These are phyloP conservation scores for Aptenodytes patagonicus DNA, from an alignment of 2,113 vertebrate species.

Conservation along the genomic window DNA sequence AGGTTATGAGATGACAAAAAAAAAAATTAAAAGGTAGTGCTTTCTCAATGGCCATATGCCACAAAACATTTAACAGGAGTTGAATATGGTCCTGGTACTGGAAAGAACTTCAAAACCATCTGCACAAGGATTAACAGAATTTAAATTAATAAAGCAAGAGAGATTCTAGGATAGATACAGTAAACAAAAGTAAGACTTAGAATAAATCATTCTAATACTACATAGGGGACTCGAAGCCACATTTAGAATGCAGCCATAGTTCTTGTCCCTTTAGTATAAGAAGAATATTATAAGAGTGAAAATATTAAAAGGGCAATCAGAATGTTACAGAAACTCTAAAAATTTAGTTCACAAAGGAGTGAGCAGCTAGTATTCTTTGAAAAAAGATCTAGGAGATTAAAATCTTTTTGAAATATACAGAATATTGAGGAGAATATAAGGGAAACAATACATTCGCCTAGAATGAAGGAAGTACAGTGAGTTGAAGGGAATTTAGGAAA, in stretches of 20 bases:
- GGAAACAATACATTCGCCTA: neutral
- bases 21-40: neutral
- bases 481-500: neutral
- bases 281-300: neutral
- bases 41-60: neutral
- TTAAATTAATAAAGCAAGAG: neutral
- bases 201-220: constrained; percentile 5
- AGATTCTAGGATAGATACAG: neutral
- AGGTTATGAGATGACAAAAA: constrained; percentile 5
- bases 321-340: neutral
- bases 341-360: neutral
- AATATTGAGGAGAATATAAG: neutral
- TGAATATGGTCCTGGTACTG: neutral
- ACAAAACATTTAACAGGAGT: neutral
- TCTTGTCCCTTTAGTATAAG: neutral
- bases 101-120: neutral
- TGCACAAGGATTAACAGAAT: neutral
- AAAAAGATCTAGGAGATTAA: neutral
- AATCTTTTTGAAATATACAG: neutral
- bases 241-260: neutral
- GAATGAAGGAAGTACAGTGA: neutral
- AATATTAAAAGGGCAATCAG: neutral
- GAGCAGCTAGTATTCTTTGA: neutral
- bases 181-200: neutral
- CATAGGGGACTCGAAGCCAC: neutral